These are phyloP conservation scores for Nematolebias whitei DNA, from an alignment of 2,113 vertebrate genomes.

Conservation along the genomic window DNA sequence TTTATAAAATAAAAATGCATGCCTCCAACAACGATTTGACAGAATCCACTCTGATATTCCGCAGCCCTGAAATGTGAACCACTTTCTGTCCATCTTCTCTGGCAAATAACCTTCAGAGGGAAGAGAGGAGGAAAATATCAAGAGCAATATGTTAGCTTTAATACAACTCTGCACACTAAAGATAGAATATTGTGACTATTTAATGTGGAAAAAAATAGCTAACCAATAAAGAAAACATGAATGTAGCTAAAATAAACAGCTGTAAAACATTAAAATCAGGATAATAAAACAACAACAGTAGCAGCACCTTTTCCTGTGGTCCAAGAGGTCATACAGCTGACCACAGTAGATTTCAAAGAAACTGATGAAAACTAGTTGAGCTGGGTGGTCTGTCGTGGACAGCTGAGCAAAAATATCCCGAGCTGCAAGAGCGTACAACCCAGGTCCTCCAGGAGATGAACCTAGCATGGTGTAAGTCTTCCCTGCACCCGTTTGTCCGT, in stretches of 20 bases:
- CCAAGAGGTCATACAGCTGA: constrained; percentile 91
- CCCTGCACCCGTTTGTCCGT: constrained; percentile 92
- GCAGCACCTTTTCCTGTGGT: constrained; percentile 86
- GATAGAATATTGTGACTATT: neutral
- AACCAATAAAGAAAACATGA: neutral
- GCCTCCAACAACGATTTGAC: constrained; percentile 88
- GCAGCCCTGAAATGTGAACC: constrained; percentile 88
- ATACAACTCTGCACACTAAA: neutral
- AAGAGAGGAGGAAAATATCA: neutral
- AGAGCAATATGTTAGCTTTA: neutral
- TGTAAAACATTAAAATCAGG: neutral
- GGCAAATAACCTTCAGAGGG: constrained; percentile 83
- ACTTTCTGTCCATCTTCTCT: constrained; percentile 88
- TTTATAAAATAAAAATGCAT: constrained; percentile 33
- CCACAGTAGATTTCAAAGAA: constrained; percentile 96
- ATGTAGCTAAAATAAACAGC: neutral
- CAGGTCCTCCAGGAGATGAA: constrained; percentile 81
- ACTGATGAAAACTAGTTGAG: constrained; percentile 84
- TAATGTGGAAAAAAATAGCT: neutral
- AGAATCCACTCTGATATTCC: constrained; percentile 83
- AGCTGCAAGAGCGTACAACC: constrained; percentile 88
- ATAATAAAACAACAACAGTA: constrained; percentile 5
- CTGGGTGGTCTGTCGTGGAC: constrained; percentile 40
- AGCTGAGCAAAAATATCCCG: constrained; percentile 88
- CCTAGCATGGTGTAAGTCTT: constrained; percentile 96